Conservation (phyloP, 2,113 vertebrate genomes). For the Orcinus orca region DNA sequence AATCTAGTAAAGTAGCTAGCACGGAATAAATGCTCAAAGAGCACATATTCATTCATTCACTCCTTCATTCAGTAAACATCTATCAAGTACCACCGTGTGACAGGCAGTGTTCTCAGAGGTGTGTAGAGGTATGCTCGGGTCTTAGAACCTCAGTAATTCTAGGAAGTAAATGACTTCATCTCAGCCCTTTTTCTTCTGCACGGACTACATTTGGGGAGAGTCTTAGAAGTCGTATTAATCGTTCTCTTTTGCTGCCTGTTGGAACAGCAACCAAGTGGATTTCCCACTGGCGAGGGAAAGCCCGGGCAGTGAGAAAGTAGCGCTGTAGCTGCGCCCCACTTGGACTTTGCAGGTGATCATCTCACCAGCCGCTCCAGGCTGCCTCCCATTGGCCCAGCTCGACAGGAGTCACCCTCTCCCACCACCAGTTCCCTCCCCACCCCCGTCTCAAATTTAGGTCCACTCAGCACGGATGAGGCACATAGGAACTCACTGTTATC, state of each 20-base stretch:
- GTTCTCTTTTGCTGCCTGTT: background rate
- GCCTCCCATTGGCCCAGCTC: too few species aligned
- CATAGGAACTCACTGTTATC: background rate
- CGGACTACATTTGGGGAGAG: background rate
- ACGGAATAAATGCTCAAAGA: background rate
- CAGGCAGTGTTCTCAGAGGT: background rate
- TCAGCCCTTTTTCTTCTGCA: background rate
- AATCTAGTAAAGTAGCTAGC: background rate
- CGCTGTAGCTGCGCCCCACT: fast-evolving
- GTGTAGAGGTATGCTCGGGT: background rate
- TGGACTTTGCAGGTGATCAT: background rate
- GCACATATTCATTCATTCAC: background rate
- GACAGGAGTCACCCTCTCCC: background rate
- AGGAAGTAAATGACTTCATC: background rate
- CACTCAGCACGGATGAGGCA: background rate
- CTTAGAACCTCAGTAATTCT: background rate
- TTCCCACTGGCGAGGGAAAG: background rate
- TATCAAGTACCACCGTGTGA: background rate
- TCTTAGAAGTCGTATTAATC: background rate
- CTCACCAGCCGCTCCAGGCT: background rate
- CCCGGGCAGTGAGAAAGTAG: background rate
- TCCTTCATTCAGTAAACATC: background rate
- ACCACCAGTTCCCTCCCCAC: background rate
- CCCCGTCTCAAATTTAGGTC: background rate
- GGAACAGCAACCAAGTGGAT: background rate